phyloP scores from a whole-genome alignment of 2,888 invertebrate species.

The Formica aserva region DNA sequence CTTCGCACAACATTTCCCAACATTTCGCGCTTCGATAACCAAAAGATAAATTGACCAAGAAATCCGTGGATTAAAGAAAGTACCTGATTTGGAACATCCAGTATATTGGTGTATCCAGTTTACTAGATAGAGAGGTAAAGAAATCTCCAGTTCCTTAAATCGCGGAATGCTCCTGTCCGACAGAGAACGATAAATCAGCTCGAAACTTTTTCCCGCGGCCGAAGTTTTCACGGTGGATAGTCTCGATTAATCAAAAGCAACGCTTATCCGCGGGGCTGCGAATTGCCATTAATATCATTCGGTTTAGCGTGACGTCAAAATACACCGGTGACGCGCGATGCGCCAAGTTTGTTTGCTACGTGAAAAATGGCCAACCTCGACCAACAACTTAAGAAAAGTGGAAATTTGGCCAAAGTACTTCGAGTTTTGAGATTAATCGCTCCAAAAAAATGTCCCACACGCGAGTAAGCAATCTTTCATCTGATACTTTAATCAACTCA shows the following conservation, averaged over 20 bases:
- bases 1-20: background rate
- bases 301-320: slow-evolving; percentile 33
- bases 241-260: slow-evolving; percentile 71
- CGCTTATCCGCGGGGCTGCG: slow-evolving; percentile 58
- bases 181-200: slow-evolving; percentile 66
- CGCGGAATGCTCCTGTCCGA: slow-evolving; percentile 48
- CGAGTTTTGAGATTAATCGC: slow-evolving; percentile 38
- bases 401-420: slow-evolving; percentile 36
- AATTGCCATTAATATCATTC: slow-evolving; percentile 70
- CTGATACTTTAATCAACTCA: background rate
- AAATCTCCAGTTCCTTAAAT: slow-evolving; percentile 53
- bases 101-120: background rate
- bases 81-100: background rate
- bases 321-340: slow-evolving; percentile 43
- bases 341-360: slow-evolving; percentile 21
- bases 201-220: slow-evolving; percentile 57
- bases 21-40: background rate
- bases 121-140: slow-evolving; percentile 53
- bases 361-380: slow-evolving; percentile 35
- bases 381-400: slow-evolving; percentile 28
- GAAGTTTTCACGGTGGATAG: slow-evolving; percentile 31
- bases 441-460: slow-evolving; percentile 8
- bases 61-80: background rate
- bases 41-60: background rate
- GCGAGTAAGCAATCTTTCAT: background rate